Base-by-base conservation (phyloP, 1,140 invertebrate species). In the Heterodera carotae region DNA sequence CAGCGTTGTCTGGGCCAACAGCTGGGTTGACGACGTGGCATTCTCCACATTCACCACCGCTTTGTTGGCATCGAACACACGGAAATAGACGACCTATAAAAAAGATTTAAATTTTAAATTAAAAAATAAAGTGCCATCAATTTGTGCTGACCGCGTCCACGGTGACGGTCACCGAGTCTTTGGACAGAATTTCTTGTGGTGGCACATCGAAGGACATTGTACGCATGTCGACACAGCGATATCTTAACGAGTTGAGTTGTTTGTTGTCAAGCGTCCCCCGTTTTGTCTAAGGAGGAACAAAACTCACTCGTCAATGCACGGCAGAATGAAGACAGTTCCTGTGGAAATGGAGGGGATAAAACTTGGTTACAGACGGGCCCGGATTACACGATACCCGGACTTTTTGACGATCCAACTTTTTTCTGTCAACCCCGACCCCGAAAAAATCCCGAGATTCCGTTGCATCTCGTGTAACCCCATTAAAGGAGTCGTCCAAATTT, bases 271-370 rank as follows among this genome's bases (percentile, higher is more conserved):
- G 12, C 22, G 12, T 53, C 18, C 2, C 7, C 12, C 12, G 4
- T 10, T 4, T 18, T 15, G 4, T 53, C 18, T 18, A 53, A 53
- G 22, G 22, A 18, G 4, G 12, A 8, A 53, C 10, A 53, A 53
- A 15, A 53, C 8, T 18, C 48, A 53, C 53, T 92, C 92, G 85
- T 96, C 94, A 75, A 95, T 92, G 85, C 94, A 96, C 3, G 94
- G 93, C 56, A 94, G 88, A 5, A 95, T 91, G 86, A 95, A 94
- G 86, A 95, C 94, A 78, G 93, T 91, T 29, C 92, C 93, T 78
- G 18, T 5, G 59, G 59, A 15, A 71, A 70, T 33, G 12, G 48
- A 53, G 18, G 3, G 12, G 22, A 18, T 18, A 22, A 22, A 53
- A 0, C 22, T 4, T 39, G 36, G 36, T 6, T 39, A 6, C 10